Percentiles rank a stretch among this genome's conserved stretches.
phyloP scores from a whole-genome alignment of 2,888 invertebrate species.

The Andrena flavipes region DNA sequence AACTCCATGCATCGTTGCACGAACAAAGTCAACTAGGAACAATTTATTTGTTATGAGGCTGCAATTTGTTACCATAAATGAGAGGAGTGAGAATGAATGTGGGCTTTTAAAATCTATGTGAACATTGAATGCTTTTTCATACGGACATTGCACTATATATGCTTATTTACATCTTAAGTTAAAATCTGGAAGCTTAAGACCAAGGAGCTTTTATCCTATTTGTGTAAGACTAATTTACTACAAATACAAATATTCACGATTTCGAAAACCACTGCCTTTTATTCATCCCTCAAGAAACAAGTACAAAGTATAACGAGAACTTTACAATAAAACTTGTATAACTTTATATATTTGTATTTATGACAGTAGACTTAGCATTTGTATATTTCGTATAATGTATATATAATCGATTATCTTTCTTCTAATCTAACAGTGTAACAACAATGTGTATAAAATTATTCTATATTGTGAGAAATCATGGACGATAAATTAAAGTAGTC shows the following conservation, averaged over 20 bases:
- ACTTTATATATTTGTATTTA: conserved; percentile 1
- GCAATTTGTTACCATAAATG: conserved; percentile 73
- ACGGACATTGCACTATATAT: conserved; percentile 65
- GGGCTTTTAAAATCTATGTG: conserved; percentile 64
- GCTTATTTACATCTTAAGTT: conserved; percentile 70
- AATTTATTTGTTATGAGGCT: conserved; percentile 72
- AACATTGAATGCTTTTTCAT: conserved; percentile 68
- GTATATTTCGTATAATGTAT: not conserved
- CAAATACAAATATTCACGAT: conserved; percentile 76
- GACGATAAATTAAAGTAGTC: not conserved
- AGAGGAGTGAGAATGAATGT: conserved; percentile 67
- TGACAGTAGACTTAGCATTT: not conserved
- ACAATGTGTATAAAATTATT: not conserved
- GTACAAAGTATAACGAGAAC: conserved; percentile 14
- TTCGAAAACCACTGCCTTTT: conserved; percentile 40
- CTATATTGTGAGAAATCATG: not conserved
- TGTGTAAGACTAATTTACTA: conserved; percentile 77
- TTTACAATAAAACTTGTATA: not conserved
- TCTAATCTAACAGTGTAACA: not conserved
- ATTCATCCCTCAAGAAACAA: conserved; percentile 19
- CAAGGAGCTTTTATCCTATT: conserved; percentile 73
- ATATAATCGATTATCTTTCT: not conserved
- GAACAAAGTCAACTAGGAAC: conserved; percentile 66
- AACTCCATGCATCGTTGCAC: conserved; percentile 60
- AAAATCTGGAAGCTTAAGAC: conserved; percentile 58